Percentiles rank a stretch among this genome's conserved stretches.
Evolutionary conservation across 64 coral and sea anemone species (phyloP).

Genomic region (Anthopleura sola): DNA sequence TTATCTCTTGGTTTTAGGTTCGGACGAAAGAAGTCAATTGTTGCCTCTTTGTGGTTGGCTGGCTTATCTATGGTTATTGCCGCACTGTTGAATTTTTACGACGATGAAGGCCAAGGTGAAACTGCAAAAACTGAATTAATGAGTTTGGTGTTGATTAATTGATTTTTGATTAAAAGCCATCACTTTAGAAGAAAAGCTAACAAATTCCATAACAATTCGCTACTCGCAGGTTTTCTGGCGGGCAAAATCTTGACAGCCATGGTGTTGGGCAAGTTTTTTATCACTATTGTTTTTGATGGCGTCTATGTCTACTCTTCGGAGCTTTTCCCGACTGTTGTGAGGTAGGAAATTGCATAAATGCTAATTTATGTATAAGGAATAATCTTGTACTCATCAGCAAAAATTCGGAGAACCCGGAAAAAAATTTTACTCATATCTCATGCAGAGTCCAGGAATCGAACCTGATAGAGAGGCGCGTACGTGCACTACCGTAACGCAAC

Average conservation of each 20-base stretch:
- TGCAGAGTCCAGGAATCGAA: no score
- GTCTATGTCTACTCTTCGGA: conserved; percentile 37
- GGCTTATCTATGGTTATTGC: conserved; percentile 23
- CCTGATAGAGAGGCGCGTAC: no score
- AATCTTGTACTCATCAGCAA: no score
- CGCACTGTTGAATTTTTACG: conserved; percentile 29
- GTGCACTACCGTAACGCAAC: no score
- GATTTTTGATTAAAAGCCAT: no score
- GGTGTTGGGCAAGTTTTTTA: conserved; percentile 45
- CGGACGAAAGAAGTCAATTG: conserved; percentile 52
- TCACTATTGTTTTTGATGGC: conserved; percentile 51
- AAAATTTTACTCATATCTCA: background rate
- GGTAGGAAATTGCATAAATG: no score
- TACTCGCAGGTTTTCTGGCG: conserved; percentile 18
- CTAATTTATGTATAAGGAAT: no score
- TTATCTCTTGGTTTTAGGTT: background rate
- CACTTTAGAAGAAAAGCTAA: no score
- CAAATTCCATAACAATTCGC: no score
- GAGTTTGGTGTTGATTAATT: background rate
- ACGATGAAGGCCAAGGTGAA: conserved; percentile 37
- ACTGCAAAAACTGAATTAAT: no score
- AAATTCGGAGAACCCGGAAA: background rate
- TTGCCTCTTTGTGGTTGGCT: conserved; percentile 31
- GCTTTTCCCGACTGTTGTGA: no score
- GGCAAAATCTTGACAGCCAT: conserved; percentile 42